These are phyloP conservation scores for Rattus rattus DNA, from an alignment of 2,113 vertebrate species.

Conservation along the genomic window DNA sequence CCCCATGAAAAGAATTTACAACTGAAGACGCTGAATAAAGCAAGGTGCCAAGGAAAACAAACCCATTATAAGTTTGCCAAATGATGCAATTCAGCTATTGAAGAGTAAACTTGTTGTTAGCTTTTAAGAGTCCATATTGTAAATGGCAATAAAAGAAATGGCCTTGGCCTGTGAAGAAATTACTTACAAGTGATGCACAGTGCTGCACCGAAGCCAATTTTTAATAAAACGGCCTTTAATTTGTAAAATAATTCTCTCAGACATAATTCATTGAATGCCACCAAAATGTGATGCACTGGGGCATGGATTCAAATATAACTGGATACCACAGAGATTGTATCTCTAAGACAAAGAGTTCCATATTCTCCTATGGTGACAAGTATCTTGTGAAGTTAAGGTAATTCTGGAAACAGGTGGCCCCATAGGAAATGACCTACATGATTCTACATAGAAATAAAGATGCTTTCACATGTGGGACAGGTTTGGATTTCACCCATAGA, in stretches of 20 bases:
- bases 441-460: not conserved
- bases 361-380: not conserved
- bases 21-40: slow-evolving; percentile 73
- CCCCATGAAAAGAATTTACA: slow-evolving; percentile 80
- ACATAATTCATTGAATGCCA: not conserved
- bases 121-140: slow-evolving; percentile 55
- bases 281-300: not conserved
- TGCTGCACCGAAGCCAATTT: not conserved
- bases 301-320: not conserved
- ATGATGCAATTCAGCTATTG: slow-evolving; percentile 61
- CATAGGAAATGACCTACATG: not conserved
- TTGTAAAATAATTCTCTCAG: slow-evolving; percentile 4
- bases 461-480: fast-evolving
- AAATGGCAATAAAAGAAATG: slow-evolving; percentile 60
- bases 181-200: slow-evolving; percentile 3
- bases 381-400: not conserved
- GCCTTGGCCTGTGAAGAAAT: slow-evolving; percentile 10
- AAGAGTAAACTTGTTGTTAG: slow-evolving; percentile 71
- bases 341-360: not conserved
- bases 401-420: not conserved
- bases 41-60: slow-evolving; percentile 78
- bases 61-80: slow-evolving; percentile 74
- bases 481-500: not conserved
- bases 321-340: not conserved
- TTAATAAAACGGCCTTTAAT: not conserved